Percentiles rank a stretch among this genome's conserved stretches.
phyloP scores from a whole-genome alignment of 2,113 vertebrate genomes.

The Morone chrysops region DNA sequence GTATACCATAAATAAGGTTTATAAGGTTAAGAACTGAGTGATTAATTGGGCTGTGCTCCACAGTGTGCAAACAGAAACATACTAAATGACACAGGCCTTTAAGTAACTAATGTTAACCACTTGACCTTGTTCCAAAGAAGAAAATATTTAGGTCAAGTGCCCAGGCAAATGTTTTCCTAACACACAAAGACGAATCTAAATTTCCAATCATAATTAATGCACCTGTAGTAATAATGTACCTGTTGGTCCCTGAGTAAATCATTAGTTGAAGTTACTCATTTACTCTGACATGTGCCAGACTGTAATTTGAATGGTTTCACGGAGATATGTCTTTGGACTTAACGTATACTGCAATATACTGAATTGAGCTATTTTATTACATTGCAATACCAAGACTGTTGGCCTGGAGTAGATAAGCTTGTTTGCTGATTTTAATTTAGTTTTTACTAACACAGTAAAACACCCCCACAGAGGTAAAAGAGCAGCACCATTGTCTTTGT shows the following conservation, averaged over 20 bases:
- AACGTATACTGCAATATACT: background rate
- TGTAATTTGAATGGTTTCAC: constrained; percentile 35
- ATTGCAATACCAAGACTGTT: background rate
- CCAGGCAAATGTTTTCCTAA: background rate
- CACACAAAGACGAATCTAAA: background rate
- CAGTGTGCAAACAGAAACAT: background rate
- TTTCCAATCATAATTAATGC: constrained; percentile 23
- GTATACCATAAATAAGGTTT: background rate
- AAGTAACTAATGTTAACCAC: background rate
- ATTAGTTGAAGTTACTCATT: background rate
- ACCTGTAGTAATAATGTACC: constrained; percentile 4
- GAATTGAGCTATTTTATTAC: constrained; percentile 3
- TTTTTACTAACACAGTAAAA: constrained; percentile 37
- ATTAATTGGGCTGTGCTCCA: too few species aligned
- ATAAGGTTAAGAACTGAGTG: background rate
- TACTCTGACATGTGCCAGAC: constrained; percentile 19
- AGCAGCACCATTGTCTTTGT: constrained; percentile 48
- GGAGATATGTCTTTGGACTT: background rate
- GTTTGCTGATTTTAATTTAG: constrained; percentile 23
- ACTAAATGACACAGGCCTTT: background rate
- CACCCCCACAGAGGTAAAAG: constrained; percentile 12
- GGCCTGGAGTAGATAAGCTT: background rate
- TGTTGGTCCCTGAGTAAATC: constrained; percentile 5
- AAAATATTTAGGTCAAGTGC: background rate
- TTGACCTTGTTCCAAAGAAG: background rate